These are phyloP conservation scores for Eulithis testata DNA, from an alignment of 2,888 invertebrate genomes.

Conservation along the genomic window DNA sequence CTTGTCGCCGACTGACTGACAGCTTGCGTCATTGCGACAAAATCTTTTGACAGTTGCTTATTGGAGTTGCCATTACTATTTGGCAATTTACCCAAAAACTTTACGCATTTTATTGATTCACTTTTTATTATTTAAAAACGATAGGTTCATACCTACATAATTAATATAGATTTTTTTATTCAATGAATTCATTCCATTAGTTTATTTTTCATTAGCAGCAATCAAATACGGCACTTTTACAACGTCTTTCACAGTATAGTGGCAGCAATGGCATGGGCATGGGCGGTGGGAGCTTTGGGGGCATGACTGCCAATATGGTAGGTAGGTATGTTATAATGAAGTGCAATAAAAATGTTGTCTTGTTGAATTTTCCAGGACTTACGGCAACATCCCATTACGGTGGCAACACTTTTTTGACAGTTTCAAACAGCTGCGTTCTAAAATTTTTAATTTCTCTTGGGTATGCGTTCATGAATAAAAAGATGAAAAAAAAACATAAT, in stretches of 20 bases:
- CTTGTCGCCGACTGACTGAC: constrained; percentile 52
- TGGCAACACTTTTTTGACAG: constrained; percentile 20
- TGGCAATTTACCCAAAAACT: constrained; percentile 5
- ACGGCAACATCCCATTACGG: background rate
- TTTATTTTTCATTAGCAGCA: no score
- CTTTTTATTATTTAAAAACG: no score
- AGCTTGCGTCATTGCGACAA: constrained; percentile 3
- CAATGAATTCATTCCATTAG: no score
- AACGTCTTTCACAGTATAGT: no score
- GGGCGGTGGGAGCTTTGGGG: no score
- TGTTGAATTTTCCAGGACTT: background rate
- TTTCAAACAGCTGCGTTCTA: constrained; percentile 12
- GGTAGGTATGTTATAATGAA: background rate
- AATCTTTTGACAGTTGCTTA: constrained; percentile 55
- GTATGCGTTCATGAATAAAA: constrained; percentile 1
- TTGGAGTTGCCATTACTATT: constrained; percentile 38
- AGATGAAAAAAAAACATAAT: no score
- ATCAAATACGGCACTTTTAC: no score
- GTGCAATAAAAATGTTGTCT: background rate
- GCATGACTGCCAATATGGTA: no score
- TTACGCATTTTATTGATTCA: no score
- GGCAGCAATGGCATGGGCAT: no score
- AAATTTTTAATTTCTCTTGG: background rate
- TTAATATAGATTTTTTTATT: no score
- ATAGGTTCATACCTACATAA: no score